Base-by-base conservation (phyloP, 2,797 vertebrate species). In the Danio aesculapii region DNA sequence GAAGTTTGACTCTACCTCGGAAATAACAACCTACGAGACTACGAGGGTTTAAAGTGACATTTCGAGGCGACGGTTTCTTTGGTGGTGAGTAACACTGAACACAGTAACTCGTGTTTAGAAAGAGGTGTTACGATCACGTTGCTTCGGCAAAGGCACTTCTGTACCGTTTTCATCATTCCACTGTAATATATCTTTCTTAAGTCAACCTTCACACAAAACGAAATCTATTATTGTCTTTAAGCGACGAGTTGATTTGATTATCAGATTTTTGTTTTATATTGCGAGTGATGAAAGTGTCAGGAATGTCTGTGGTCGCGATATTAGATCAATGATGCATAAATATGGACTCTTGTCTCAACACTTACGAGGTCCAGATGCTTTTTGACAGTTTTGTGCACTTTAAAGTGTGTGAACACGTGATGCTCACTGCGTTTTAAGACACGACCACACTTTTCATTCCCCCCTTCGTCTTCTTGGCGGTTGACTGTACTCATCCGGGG, bases 1-100 rank as follows among this genome's bases (percentile, higher is more conserved):
- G 79, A 86, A 84, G 77, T 84, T 86, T 81, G 44, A n/a, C 12
- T 49, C 63, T 19, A 55, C 30, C 63, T 21, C 21, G 46, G 46
- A 39, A 74, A 69, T 58, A 46, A 80, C 30, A 5, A 53, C 8
- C 13, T 49, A 30, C 10, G n/a, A 3, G n/a, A 52, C 30, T 52
- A 41, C 17, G 46, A 67, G n/a, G 53, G 39, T 9, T 11, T n/a
- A 5, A 8, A 41, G 8, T 11, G 16, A 17, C n/a, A 8, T 19
- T n/a, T 53, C 0, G 4, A 70, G 59, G 5, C 30, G 2, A 44
- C 69, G 46, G 4, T 13, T 46, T 55, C 17, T 7, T 57, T 57
- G 6, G 1, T n/a, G 85, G 85, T 86, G 61, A 84, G 85, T 86
- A 70, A 12, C 11, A 5, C 50, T 53, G 14, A 53, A 49, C 12